Base-by-base conservation (phyloP, 2,113 vertebrate species). In the human (Homo sapiens) region DNA sequence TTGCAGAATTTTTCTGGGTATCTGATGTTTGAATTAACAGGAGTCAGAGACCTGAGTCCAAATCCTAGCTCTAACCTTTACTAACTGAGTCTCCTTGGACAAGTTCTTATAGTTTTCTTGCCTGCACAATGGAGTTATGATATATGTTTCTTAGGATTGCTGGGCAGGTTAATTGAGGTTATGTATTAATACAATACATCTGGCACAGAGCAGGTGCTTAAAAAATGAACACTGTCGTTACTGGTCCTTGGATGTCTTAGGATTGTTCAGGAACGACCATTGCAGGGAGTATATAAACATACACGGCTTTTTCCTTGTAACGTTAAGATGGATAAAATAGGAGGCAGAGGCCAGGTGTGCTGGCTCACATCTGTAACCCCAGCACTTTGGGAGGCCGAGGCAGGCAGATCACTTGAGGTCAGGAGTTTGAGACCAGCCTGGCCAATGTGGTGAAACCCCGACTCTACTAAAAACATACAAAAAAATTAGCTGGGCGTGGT, bases 261-360 rank as follows among this genome's bases (percentile, higher is more conserved):
- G 55, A 90, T 10, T 87, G 6, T 45, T 96, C n/a, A 80, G 88
- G 64, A 93, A 79, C 68, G 61, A 61, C 48, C 27, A 66, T 30
- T 55, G 12, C 6, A 48, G 38, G 84, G 40, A 9, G 5, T 27
- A 9, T 78, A 8, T 66, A 82, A 59, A 55, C 35, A 73, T 52
- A 35, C 12, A 23, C 55, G 73, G n/a, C 72, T 43, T 86, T 97
- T 93, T 43, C 76, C 27, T 94, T 93, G 8, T 92, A 84, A 61
- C 11, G 8, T 57, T 96, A 94, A 89, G 48, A 78, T 73, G 59
- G 89, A 83, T 89, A 32, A 92, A 93, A 96, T 55, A 87, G 57
- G 61, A 85, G 89, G 43, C 32, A 90, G 70, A 30, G 61, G 30
- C 61, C 61, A 64, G 61, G 27, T 64, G 61, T 64, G 61, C 27